These are phyloP conservation scores for Acropora tenuis DNA, from an alignment of 64 coral and sea anemone species.

Conservation along the genomic window DNA sequence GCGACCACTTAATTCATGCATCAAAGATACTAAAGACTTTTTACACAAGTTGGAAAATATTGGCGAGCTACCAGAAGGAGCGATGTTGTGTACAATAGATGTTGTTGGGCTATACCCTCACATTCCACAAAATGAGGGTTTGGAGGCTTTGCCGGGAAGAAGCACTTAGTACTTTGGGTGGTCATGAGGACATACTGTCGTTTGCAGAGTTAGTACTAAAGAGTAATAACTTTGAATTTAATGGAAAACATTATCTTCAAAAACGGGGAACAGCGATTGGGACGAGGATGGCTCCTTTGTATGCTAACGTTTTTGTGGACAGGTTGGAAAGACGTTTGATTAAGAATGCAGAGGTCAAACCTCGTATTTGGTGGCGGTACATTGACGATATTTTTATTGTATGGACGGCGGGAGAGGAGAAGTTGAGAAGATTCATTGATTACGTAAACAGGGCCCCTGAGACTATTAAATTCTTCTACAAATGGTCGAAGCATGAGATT, in stretches of 20 bases:
- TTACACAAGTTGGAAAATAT: background rate
- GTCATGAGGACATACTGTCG: no score
- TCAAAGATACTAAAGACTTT: slow-evolving; percentile 13
- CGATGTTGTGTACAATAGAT: slow-evolving; percentile 10
- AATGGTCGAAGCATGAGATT: no score
- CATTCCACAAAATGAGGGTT: background rate
- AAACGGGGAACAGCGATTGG: background rate
- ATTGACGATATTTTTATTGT: background rate
- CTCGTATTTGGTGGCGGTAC: background rate
- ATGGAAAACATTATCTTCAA: no score
- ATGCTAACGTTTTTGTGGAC: background rate
- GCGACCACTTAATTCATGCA: background rate
- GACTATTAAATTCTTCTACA: no score
- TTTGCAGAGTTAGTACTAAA: no score
- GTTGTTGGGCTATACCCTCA: background rate
- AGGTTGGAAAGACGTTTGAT: background rate
- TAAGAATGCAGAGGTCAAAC: background rate
- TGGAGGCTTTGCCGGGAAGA: no score
- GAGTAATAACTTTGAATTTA: no score
- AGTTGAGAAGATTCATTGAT: slow-evolving; percentile 6
- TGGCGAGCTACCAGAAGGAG: background rate
- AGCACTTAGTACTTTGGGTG: no score
- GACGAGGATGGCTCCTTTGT: no score
- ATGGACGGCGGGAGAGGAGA: background rate
- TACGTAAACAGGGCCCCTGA: no score